These are phyloP conservation scores for Empidonax alnorum DNA, from an alignment of 2,113 vertebrate genomes.

Conservation along the genomic window DNA sequence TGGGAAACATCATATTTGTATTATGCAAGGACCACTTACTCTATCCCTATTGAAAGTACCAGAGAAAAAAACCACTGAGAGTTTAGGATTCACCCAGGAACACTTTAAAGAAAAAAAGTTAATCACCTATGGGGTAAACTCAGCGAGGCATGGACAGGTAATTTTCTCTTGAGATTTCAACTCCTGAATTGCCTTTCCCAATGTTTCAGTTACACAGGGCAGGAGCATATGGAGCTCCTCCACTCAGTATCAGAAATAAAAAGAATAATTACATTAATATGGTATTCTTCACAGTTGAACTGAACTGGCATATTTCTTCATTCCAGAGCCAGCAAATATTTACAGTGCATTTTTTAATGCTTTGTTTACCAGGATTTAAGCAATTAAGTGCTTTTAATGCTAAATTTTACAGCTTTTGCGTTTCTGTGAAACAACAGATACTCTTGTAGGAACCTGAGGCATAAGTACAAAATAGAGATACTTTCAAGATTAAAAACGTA, in stretches of 20 bases:
- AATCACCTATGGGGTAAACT: neutral
- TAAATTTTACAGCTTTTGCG: neutral
- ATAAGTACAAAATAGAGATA: neutral
- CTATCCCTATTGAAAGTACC: neutral
- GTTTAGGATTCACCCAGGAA: neutral
- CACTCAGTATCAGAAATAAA: neutral
- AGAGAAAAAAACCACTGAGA: accelerated
- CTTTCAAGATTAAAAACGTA: neutral
- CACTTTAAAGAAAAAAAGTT: neutral
- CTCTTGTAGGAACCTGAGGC: neutral
- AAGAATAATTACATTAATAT: neutral
- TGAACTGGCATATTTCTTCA: neutral
- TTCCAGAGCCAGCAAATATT: neutral
- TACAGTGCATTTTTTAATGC: neutral
- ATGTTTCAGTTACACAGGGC: neutral
- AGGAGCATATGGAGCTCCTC: neutral
- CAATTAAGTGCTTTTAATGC: neutral
- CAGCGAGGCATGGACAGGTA: neutral
- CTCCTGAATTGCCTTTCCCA: neutral
- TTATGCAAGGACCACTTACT: neutral
- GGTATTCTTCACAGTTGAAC: neutral
- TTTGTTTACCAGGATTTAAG: neutral
- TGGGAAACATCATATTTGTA: neutral
- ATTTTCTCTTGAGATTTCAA: neutral
- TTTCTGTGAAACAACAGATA: neutral